Conservation (phyloP, 2,797 vertebrate species). For the Gadopsis marmoratus region DNA sequence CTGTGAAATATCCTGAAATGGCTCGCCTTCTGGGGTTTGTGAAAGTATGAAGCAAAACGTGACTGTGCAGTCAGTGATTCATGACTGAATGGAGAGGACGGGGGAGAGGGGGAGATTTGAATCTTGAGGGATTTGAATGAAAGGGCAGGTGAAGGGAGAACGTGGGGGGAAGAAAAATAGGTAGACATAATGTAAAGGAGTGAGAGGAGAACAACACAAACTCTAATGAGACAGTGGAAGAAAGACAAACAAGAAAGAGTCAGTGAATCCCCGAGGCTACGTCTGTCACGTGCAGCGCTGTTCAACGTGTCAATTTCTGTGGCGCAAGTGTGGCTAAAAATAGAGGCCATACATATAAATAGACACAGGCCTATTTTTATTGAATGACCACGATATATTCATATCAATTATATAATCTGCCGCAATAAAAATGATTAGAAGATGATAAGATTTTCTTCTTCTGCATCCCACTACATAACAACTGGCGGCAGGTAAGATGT, state of each 20-base stretch:
- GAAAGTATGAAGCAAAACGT: slow-evolving; percentile 76
- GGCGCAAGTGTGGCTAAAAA: slow-evolving; percentile 94
- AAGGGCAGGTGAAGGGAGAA: slow-evolving; percentile 49
- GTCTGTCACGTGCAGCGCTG: slow-evolving; percentile 69
- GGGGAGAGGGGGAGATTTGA: slow-evolving; percentile 3
- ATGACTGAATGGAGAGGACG: slow-evolving; percentile 67
- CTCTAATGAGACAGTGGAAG: slow-evolving; percentile 39
- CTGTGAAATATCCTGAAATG: slow-evolving; percentile 79
- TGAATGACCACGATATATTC: slow-evolving; percentile 21
- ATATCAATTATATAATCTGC: slow-evolving; percentile 9
- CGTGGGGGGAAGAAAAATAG: slow-evolving; percentile 31
- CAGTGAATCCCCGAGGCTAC: slow-evolving; percentile 43
- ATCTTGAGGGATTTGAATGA: slow-evolving; percentile 58
- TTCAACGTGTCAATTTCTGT: slow-evolving; percentile 88
- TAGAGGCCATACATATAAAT: slow-evolving; percentile 78
- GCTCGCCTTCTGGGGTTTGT: slow-evolving; percentile 76
- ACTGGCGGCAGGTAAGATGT: not conserved
- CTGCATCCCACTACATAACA: not conserved
- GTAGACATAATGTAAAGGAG: slow-evolving; percentile 28
- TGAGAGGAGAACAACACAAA: slow-evolving; percentile 38
- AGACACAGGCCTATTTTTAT: slow-evolving; percentile 57
- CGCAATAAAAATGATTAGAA: slow-evolving; percentile 28
- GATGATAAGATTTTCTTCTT: slow-evolving; percentile 20
- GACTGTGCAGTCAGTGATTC: slow-evolving; percentile 69
- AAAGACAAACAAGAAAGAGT: slow-evolving; percentile 3